Evolutionary conservation across 1,140 invertebrate genomes (phyloP).

Genomic region (Aphaenogaster floridana): DNA sequence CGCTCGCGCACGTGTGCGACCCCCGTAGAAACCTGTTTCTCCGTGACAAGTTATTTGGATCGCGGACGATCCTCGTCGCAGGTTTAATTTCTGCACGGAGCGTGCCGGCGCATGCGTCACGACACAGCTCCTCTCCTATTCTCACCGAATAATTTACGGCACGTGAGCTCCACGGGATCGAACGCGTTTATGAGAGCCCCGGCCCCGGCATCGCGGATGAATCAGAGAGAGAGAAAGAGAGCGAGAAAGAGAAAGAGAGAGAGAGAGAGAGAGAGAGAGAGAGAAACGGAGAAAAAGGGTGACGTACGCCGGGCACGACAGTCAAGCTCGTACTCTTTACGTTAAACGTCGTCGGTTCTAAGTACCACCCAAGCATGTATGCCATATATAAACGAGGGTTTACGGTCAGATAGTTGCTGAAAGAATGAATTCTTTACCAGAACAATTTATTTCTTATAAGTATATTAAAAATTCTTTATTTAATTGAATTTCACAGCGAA

Average conservation of each 20-base stretch:
- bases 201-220: slow-evolving; percentile 66
- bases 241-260: slow-evolving; percentile 5
- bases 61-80: slow-evolving; percentile 66
- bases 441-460: not conserved
- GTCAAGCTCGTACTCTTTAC: slow-evolving; percentile 29
- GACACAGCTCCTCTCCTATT: slow-evolving; percentile 74
- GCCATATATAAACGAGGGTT: not conserved
- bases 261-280: not conserved
- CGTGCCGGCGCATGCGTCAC: slow-evolving; percentile 70
- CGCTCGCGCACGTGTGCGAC: slow-evolving; percentile 17
- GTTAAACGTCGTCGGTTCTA: slow-evolving; percentile 9
- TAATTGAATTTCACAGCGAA: not conserved
- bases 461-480: not conserved
- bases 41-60: slow-evolving; percentile 73
- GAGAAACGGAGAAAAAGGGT: not conserved
- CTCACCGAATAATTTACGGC: slow-evolving; percentile 76
- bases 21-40: slow-evolving; percentile 73
- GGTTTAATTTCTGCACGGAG: slow-evolving; percentile 72
- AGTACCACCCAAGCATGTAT: not conserved
- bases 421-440: not conserved
- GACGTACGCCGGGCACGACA: slow-evolving; percentile 36
- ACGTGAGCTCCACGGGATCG: slow-evolving; percentile 75
- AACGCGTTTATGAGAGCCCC: slow-evolving; percentile 70
- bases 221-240: slow-evolving; percentile 51
- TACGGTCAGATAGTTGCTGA: not conserved